Evolutionary conservation across 2,113 vertebrate genomes (phyloP).

Genomic region (Polypterus senegalus): DNA sequence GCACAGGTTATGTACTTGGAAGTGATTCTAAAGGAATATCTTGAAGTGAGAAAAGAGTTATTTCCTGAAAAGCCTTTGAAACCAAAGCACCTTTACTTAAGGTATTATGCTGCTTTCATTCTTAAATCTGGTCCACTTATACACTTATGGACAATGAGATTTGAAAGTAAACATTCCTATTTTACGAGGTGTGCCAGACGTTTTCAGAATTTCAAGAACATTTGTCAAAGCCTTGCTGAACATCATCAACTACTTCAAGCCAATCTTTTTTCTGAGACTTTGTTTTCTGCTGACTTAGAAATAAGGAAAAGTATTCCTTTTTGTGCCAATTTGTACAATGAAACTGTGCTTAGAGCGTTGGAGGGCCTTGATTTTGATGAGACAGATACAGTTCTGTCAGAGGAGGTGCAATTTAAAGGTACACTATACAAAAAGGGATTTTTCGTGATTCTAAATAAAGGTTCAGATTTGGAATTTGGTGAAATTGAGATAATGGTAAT

Average conservation of each 20-base stretch:
- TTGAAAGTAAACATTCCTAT: not conserved
- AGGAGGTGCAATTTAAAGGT: not conserved
- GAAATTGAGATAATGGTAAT: slow-evolving; percentile 1
- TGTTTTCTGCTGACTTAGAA: not conserved
- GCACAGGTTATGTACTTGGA: not conserved
- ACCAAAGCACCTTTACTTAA: not conserved
- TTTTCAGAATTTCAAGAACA: not conserved
- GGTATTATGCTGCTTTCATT: not conserved
- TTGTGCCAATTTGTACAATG: not conserved
- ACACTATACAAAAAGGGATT: not conserved
- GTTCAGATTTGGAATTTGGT: not conserved
- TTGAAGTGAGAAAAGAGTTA: not conserved
- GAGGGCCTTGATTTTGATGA: not conserved
- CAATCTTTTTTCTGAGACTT: not conserved
- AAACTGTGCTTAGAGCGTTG: not conserved
- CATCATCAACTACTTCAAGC: not conserved
- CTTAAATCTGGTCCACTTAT: not conserved
- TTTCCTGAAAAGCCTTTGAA: not conserved
- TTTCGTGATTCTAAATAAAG: not conserved
- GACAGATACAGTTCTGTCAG: not conserved
- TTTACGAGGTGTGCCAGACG: not conserved
- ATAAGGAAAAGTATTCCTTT: not conserved
- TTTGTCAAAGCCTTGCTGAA: not conserved
- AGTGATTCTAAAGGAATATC: not conserved
- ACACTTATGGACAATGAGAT: not conserved